phyloP scores from a whole-genome alignment of 2,888 invertebrate species.

The Pandemis corylana region DNA sequence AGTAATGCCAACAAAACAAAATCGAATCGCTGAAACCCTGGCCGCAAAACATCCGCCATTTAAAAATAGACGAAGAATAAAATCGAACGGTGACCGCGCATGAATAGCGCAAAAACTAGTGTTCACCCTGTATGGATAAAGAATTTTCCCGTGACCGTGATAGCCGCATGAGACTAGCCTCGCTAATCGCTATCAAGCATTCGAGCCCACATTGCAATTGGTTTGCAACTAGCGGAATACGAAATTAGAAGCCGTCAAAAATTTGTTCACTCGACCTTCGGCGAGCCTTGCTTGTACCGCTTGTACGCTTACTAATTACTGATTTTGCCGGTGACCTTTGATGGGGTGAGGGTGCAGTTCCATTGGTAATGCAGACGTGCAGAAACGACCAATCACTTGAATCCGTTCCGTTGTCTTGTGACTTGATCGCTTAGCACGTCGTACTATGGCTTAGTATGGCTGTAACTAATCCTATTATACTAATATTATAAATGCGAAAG shows the following conservation, averaged over 20 bases:
- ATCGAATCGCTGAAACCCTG: conserved; percentile 7
- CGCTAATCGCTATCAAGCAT: conserved; percentile 42
- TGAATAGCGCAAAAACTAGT: conserved; percentile 23
- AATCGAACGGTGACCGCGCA: conserved; percentile 20
- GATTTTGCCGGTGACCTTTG: conserved; percentile 33
- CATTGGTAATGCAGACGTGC: not conserved
- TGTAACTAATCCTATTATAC: no score
- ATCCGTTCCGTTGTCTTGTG: no score
- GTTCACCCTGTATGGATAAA: conserved; percentile 35
- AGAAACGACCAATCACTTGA: no score
- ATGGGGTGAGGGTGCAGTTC: not conserved
- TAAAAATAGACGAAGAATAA: conserved; percentile 28
- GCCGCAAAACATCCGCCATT: conserved; percentile 23
- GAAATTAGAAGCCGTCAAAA: conserved; percentile 57
- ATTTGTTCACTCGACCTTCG: conserved; percentile 58
- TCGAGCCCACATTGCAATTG: conserved; percentile 45
- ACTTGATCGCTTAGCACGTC: no score
- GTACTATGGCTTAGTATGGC: no score
- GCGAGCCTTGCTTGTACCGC: conserved; percentile 50
- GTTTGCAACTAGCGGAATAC: conserved; percentile 56
- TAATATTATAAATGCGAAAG: no score
- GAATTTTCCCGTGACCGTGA: conserved; percentile 43
- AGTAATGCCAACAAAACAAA: not conserved
- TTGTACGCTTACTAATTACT: conserved; percentile 44
- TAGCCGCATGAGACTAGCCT: conserved; percentile 44